phyloP scores from a whole-genome alignment of 1,140 invertebrate genomes.

The Triops longicaudatus region DNA sequence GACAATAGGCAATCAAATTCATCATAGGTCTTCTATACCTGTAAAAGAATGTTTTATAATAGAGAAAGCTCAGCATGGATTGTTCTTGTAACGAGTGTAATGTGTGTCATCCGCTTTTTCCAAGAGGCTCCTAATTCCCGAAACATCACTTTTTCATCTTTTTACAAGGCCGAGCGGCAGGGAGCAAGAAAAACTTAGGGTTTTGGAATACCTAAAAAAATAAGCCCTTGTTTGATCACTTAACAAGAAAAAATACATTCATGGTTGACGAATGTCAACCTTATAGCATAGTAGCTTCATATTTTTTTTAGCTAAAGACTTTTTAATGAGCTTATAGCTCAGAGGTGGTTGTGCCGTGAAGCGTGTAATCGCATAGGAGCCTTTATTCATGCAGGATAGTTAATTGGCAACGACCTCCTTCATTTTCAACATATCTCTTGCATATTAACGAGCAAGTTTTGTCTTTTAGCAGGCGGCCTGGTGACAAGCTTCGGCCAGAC shows the following conservation, averaged over 20 bases:
- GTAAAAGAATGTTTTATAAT: background rate
- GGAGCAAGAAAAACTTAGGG: background rate
- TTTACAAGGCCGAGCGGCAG: background rate
- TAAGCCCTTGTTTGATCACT: slow-evolving; percentile 15
- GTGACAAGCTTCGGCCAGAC: background rate
- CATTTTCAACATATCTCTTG: background rate
- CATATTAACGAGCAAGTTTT: background rate
- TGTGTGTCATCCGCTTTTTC: background rate
- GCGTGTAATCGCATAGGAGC: background rate
- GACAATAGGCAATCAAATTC: slow-evolving; percentile 12
- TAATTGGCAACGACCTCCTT: slow-evolving; percentile 15
- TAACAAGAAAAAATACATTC: background rate
- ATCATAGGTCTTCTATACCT: background rate
- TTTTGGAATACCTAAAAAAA: background rate
- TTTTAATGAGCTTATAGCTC: background rate
- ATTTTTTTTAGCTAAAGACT: background rate
- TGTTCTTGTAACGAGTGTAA: background rate
- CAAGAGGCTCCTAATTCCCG: background rate
- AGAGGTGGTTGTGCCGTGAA: background rate
- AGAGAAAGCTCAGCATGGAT: background rate
- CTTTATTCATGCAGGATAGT: background rate
- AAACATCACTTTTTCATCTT: background rate
- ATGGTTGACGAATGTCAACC: background rate
- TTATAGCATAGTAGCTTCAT: background rate
- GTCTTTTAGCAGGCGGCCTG: background rate